Evolutionary conservation across 2,888 invertebrate species (phyloP), one percentile per base, ranked within the genome.

Genomic region (Sinopyrophorus schimmeli): DNA sequence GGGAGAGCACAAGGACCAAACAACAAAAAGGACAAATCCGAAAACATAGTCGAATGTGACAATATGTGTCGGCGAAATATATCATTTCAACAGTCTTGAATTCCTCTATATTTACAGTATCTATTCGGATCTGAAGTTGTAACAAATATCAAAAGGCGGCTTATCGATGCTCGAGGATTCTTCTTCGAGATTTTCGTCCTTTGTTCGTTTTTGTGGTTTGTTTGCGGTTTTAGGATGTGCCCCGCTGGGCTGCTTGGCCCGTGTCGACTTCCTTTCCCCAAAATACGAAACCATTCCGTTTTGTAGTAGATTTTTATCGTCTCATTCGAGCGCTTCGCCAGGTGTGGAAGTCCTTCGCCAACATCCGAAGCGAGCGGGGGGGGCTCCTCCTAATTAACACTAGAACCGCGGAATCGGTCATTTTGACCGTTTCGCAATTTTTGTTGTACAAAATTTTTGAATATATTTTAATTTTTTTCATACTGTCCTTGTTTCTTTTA

Each of bases 91-190:
- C 61, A 63, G 63, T 63, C 66, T 68, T 62, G 59, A 57, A 57
- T 69, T 66, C 63, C 65, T 61, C 53, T 55, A 63, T 69, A 69
- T 70, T 70, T 69, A 70, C 69, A 69, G 67, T 69, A 70, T 70
- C 70, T 69, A 55, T 68, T 62, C 65, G 67, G 67, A 67, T 68
- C 57, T 58, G 31, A 53, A 59, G 47, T 53, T 49, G 63, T 60
- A 62, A 64, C 64, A 65, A 64, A 62, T 65, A 65, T 67, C 61
- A 66, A 65, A 65, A 67, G 64, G 62, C 60, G 62, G 64, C 63
- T 67, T 62, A 62, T 58, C 60, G 51, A 53, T 59, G 53, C 53
- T 59, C 38, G 52, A 53, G 50, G 50, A 58, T 47, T 52, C 53
- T 17, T 53, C 55, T 46, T 48, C 41, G 54, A 59, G 49, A n/a